Evolutionary conservation across 2,113 vertebrate genomes (phyloP).

Genomic region (Bos javanicus): DNA sequence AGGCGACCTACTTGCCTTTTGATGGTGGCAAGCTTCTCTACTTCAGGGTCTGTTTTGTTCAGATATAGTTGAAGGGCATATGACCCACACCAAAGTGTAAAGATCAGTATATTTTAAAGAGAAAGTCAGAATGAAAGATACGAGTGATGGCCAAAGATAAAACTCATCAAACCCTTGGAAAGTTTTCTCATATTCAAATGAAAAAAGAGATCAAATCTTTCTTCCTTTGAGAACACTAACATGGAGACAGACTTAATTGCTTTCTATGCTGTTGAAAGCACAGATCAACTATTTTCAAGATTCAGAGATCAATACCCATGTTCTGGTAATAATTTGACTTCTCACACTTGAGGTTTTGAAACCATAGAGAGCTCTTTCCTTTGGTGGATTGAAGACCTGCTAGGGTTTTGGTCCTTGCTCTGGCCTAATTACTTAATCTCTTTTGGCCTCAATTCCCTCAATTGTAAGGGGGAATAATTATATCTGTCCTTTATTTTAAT

Average conservation of each 20-base stretch:
- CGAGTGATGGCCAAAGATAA: background rate
- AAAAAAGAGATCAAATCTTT: slow-evolving; percentile 17
- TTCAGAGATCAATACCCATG: background rate
- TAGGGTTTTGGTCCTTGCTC: background rate
- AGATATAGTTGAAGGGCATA: background rate
- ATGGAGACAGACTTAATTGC: background rate
- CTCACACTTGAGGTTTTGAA: background rate
- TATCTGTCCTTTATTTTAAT: background rate
- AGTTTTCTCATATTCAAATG: background rate
- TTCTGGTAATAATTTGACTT: background rate
- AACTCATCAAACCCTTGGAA: background rate
- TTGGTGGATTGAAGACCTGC: background rate
- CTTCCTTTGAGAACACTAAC: background rate
- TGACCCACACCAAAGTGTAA: background rate
- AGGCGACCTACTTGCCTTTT: background rate
- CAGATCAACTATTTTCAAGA: background rate
- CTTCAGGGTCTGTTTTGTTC: background rate
- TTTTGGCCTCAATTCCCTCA: background rate
- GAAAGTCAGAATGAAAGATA: background rate
- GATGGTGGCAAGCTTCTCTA: background rate
- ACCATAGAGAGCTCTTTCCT: background rate
- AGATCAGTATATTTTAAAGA: background rate
- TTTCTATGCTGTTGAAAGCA: background rate
- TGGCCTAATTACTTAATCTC: background rate
- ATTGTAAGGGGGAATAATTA: background rate